A percentile compares a stretch with the other conserved stretches of the same genome.
Evolutionary conservation across 2,888 invertebrate genomes (phyloP).

Genomic region (Athripsodes cinereus): DNA sequence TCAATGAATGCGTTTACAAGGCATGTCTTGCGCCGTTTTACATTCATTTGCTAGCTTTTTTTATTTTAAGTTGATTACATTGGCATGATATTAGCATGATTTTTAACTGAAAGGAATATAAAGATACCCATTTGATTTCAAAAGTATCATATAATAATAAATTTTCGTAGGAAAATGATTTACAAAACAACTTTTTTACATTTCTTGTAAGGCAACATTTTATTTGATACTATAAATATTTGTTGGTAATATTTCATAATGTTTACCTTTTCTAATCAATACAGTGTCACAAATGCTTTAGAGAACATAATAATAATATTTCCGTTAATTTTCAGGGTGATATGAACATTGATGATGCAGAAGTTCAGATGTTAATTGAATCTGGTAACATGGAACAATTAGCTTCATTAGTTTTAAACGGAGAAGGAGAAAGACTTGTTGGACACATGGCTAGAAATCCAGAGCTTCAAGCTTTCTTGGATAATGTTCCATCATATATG

Average conservation of each 20-base stretch:
- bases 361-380: constrained; percentile 61
- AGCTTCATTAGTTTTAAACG: constrained; percentile 82
- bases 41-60: background rate
- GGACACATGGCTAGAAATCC: constrained; percentile 64
- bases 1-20: background rate
- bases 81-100: background rate
- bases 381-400: constrained; percentile 83
- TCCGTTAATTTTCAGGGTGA: constrained; percentile 12
- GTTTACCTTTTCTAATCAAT: no score
- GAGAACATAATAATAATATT: no score
- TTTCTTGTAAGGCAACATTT: no score
- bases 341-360: constrained; percentile 53
- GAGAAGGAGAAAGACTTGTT: constrained; percentile 74
- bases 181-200: no score
- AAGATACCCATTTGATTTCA: no score
- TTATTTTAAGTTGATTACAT: background rate
- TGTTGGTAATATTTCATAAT: no score
- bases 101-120: no score
- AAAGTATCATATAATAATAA: no score
- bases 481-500: constrained; percentile 83
- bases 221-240: no score
- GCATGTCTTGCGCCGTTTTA: background rate
- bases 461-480: constrained; percentile 80
- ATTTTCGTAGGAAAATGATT: no score
- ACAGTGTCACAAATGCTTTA: no score